Percentiles rank a stretch among this genome's conserved stretches.
Evolutionary conservation across 2,797 vertebrate genomes (phyloP).

Genomic region (Sus cebifrons): DNA sequence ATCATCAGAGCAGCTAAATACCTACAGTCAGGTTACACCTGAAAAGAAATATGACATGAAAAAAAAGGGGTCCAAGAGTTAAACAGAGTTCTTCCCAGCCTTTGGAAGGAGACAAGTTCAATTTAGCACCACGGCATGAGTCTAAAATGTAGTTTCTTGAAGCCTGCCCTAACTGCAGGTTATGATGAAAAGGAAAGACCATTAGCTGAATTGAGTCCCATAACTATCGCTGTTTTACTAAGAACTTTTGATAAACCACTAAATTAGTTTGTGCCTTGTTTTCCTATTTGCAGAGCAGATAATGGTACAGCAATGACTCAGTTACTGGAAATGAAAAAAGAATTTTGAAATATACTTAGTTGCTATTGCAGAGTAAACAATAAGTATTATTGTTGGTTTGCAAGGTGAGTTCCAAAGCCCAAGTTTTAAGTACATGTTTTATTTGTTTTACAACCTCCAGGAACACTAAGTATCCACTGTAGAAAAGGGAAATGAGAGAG

Average conservation of each 20-base stretch:
- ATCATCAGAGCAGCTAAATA: background rate
- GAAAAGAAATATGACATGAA: slow-evolving; percentile 25
- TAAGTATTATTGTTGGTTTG: background rate
- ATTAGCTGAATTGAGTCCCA: background rate
- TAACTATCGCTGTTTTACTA: background rate
- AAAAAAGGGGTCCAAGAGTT: background rate
- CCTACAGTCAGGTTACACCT: background rate
- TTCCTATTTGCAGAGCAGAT: background rate
- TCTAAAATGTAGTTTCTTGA: background rate
- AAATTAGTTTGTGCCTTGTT: background rate
- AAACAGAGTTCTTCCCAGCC: background rate
- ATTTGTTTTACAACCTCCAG: slow-evolving; percentile 39
- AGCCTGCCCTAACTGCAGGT: background rate
- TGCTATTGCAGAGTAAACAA: background rate
- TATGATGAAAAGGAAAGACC: background rate
- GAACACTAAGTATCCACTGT: background rate
- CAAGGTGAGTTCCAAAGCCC: background rate
- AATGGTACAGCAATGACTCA: background rate
- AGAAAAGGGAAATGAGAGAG: background rate
- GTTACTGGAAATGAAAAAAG: background rate
- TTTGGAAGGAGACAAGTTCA: background rate
- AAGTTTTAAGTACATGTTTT: background rate
- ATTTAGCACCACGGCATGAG: background rate
- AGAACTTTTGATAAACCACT: background rate
- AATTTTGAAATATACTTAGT: slow-evolving; percentile 49